Conservation (phyloP, 2,113 vertebrate genomes). For the Eclectus roratus region DNA sequence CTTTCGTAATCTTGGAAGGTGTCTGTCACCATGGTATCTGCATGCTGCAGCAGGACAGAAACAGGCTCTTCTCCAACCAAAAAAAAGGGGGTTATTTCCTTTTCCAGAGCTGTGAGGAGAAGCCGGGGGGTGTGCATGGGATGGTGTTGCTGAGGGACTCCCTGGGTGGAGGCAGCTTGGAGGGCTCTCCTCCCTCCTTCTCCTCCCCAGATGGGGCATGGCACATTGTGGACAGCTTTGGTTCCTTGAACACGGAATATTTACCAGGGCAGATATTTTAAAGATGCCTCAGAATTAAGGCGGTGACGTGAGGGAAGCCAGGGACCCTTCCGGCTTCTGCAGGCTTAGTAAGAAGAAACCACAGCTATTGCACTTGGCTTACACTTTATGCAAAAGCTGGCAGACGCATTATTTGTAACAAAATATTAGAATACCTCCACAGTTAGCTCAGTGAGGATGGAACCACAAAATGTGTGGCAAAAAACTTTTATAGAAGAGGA, state of each 20-base stretch:
- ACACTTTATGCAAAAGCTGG: not conserved
- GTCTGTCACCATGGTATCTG: conserved; percentile 41
- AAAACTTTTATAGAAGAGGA: not conserved
- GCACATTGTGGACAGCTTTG: not conserved
- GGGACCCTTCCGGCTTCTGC: not conserved
- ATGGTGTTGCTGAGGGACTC: not conserved
- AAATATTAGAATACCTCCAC: not conserved
- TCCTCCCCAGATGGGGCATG: not conserved
- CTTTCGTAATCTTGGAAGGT: not conserved
- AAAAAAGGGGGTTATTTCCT: not conserved
- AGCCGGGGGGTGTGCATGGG: not conserved
- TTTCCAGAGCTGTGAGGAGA: not conserved
- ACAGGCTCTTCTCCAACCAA: not conserved
- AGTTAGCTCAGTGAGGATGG: not conserved
- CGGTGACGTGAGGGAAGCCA: not conserved
- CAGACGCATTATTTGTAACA: not conserved
- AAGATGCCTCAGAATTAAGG: not conserved
- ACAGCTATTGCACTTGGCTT: not conserved
- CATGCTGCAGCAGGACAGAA: not conserved
- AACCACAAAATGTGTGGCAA: not conserved
- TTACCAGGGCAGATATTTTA: not conserved
- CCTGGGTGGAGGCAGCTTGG: not conserved
- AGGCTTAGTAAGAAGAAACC: not conserved
- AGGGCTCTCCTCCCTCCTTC: not conserved
- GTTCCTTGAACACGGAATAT: not conserved